A percentile compares a stretch with the other conserved stretches of the same genome.
Evolutionary conservation across 2,113 vertebrate species (phyloP).

Genomic region (Mormyrus lacerda): DNA sequence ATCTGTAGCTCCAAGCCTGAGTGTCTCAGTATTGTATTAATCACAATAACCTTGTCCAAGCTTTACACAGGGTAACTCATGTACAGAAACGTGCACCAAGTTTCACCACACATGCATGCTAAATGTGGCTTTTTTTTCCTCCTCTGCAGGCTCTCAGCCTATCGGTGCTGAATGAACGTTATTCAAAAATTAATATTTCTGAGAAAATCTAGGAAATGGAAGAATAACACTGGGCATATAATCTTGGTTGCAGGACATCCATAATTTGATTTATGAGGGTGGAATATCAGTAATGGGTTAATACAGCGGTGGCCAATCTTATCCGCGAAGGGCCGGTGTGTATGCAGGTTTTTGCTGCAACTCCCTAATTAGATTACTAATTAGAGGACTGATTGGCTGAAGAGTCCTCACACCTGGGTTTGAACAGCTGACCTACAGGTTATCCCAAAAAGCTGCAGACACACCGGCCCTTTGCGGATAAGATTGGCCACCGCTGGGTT

Average conservation of each 20-base stretch:
- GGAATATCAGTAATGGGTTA: neutral
- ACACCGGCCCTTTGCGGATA: too few relatives aligned
- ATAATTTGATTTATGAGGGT: constrained; percentile 15
- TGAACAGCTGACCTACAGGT: too few relatives aligned
- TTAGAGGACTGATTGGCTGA: too few relatives aligned
- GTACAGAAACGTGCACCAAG: neutral
- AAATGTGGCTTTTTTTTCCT: neutral
- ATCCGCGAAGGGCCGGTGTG: too few relatives aligned
- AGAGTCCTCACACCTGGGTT: too few relatives aligned
- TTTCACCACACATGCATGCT: neutral
- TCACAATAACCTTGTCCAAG: neutral
- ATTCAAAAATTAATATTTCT: constrained; percentile 27
- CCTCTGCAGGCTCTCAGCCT: constrained; percentile 30
- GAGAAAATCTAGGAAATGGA: constrained; percentile 21
- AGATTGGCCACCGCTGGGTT: too few relatives aligned
- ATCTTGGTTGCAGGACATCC: neutral
- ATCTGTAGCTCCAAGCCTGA: neutral
- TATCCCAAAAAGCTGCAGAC: too few relatives aligned
- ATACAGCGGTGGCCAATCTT: too few relatives aligned
- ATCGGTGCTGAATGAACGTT: constrained; percentile 23
- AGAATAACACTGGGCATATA: constrained; percentile 9
- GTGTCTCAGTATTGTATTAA: neutral
- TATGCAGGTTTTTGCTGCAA: too few relatives aligned
- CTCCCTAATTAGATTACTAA: too few relatives aligned
- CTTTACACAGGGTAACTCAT: neutral